Base-by-base conservation (phyloP, 1,140 invertebrate genomes). In the Drosophila guanche region DNA sequence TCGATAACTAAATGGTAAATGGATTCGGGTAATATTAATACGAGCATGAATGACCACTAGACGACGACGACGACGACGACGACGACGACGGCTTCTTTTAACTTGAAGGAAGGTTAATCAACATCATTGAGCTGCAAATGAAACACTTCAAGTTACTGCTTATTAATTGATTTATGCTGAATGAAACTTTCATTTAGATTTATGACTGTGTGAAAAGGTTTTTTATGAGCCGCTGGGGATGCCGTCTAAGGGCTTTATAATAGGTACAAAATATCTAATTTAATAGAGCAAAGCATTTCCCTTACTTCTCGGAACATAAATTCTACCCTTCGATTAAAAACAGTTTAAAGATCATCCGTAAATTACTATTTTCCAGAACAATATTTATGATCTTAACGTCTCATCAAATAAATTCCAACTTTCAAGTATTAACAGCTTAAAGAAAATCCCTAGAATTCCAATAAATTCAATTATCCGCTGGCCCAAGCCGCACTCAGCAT, bases 161-260 rank as follows among this genome's bases (percentile, higher is more conserved):
- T 74, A 81, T 81, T 77, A 86, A 85, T 81, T 65, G 65, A 76
- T 73, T 76, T 79, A 85, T 80, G 57, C 56, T 52, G 53, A 63
- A 56, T 37, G 53, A 46, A 77, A 42, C 43, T 66, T 81, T 54
- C 57, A 66, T 59, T 70, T 51, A 76, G 77, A 85, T 85, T 85
- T 85, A 85, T 85, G 80, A 63, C 25, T 74, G 74, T 85, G 80
- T 86, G 78, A 86, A 88, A 85, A 86, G 81, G 77, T 77, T 74
- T 77, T 85, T 85, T 79, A 80, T 59, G 37, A 40, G 25, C 52
- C 25, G 23, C 22, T 16, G 7, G 42, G 1, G 5, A 3, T 57
- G 12, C n/a, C n/a, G 47, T 12, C 25, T 29, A 33, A 10, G 3
- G 29, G 29, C 0, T 20, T 20, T 20, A 20, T 20, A 20, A 20